These are phyloP conservation scores for Catharus fuscescens DNA, from an alignment of 2,113 vertebrate species.

Conservation along the genomic window DNA sequence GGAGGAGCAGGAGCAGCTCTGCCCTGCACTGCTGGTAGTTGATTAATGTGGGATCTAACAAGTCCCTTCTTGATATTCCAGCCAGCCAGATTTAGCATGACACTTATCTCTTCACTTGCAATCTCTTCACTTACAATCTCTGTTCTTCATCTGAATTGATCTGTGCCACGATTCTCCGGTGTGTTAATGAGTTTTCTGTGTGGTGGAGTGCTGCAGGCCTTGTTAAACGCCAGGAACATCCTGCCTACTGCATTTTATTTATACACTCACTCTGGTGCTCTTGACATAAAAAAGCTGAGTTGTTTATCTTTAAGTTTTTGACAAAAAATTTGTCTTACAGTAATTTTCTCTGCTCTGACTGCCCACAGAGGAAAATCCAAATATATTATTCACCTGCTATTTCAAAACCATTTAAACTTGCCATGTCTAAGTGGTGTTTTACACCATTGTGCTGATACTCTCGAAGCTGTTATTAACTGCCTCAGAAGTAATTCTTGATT, in stretches of 20 bases:
- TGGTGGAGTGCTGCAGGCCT: not conserved
- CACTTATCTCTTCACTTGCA: slow-evolving; percentile 26
- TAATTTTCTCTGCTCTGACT: slow-evolving; percentile 61
- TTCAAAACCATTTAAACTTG: slow-evolving; percentile 58
- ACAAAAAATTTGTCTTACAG: slow-evolving; percentile 43
- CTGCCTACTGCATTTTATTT: slow-evolving; percentile 54
- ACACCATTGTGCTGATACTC: slow-evolving; percentile 56
- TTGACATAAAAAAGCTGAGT: slow-evolving; percentile 38
- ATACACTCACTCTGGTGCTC: slow-evolving; percentile 40
- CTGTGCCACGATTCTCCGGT: slow-evolving; percentile 2
- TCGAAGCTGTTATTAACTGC: slow-evolving; percentile 59
- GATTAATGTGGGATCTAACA: slow-evolving; percentile 60
- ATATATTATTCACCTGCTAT: slow-evolving; percentile 65
- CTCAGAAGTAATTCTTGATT: slow-evolving; percentile 57
- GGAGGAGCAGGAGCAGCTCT: slow-evolving; percentile 17
- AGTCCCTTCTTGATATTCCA: slow-evolving; percentile 54
- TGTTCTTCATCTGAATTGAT: slow-evolving; percentile 42
- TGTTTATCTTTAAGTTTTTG: slow-evolving; percentile 52
- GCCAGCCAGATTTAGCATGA: slow-evolving; percentile 45
- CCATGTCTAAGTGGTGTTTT: slow-evolving; percentile 54
- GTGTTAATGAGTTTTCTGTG: slow-evolving; percentile 55
- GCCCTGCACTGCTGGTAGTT: not conserved
- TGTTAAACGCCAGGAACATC: slow-evolving; percentile 22
- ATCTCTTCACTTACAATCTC: slow-evolving; percentile 23
- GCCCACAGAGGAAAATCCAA: slow-evolving; percentile 18